A percentile compares a stretch with the other conserved stretches of the same genome.
These are phyloP conservation scores for Rhamphomyia laevipes DNA, from an alignment of 2,888 invertebrate genomes.

Conservation along the genomic window DNA sequence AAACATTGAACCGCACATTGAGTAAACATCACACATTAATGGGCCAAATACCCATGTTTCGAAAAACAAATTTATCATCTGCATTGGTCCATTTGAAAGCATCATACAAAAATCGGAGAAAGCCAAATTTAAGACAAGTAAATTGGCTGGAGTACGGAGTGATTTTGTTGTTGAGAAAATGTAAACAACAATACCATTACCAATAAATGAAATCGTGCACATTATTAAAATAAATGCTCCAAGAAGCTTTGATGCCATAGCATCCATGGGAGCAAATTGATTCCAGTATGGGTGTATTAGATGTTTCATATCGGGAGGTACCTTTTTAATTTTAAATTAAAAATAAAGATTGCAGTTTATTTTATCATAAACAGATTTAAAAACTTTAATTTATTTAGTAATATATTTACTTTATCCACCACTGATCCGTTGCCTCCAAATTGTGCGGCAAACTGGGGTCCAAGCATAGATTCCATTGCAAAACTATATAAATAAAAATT, in stretches of 20 bases:
- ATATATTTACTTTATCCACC: constrained; percentile 56
- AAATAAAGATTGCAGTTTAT: no score
- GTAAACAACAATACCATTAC: constrained; percentile 36
- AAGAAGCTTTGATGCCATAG: constrained; percentile 72
- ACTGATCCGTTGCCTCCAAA: constrained; percentile 55
- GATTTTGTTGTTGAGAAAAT: constrained; percentile 37
- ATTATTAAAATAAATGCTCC: constrained; percentile 68
- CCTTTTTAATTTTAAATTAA: constrained; percentile 22
- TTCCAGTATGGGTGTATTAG: constrained; percentile 69
- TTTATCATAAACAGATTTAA: background rate
- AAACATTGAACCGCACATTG: constrained; percentile 73
- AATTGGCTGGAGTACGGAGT: constrained; percentile 78
- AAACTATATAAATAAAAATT: constrained; percentile 66
- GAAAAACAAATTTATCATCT: constrained; percentile 36
- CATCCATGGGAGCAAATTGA: constrained; percentile 81
- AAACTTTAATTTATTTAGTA: background rate
- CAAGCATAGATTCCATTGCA: constrained; percentile 28
- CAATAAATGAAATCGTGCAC: constrained; percentile 41
- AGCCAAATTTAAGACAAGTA: constrained; percentile 82
- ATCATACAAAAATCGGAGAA: constrained; percentile 87
- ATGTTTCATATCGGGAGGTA: constrained; percentile 51
- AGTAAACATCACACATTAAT: constrained; percentile 78
- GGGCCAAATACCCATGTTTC: constrained; percentile 42
- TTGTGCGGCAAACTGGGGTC: constrained; percentile 37
- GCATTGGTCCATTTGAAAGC: constrained; percentile 43